Conservation (phyloP, 2,113 vertebrate species). For the Maccullochella peelii region DNA sequence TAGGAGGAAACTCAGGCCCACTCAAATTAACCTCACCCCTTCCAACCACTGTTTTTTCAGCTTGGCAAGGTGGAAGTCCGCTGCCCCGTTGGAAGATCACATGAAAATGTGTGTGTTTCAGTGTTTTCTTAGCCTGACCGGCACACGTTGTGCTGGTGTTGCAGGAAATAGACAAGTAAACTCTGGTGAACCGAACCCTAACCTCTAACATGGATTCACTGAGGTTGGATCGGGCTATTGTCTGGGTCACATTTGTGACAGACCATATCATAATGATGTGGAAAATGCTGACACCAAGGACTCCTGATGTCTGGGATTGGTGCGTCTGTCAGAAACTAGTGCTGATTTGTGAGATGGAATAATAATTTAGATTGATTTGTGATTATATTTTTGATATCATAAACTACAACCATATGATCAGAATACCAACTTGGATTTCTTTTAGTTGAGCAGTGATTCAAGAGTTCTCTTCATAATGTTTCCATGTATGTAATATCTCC, state of each 20-base stretch:
- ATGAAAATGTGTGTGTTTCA: conserved; percentile 58
- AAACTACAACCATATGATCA: not conserved
- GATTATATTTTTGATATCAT: conserved; percentile 24
- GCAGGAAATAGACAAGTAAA: conserved; percentile 78
- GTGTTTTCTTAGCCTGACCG: conserved; percentile 68
- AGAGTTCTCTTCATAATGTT: not conserved
- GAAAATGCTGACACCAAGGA: conserved; percentile 56
- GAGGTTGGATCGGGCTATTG: conserved; percentile 52
- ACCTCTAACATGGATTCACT: conserved; percentile 67
- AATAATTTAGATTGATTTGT: conserved; percentile 3
- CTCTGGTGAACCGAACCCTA: conserved; percentile 63
- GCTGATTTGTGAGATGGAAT: not conserved
- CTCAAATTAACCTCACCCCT: conserved; percentile 63
- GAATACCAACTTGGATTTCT: not conserved
- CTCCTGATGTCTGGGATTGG: not conserved
- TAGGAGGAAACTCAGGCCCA: conserved; percentile 69
- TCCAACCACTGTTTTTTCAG: conserved; percentile 80
- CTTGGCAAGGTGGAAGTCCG: conserved; percentile 75
- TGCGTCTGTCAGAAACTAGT: not conserved
- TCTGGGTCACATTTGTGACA: conserved; percentile 63
- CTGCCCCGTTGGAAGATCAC: conserved; percentile 51
- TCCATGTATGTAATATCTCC: not conserved
- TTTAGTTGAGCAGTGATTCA: not conserved
- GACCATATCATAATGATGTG: conserved; percentile 42
- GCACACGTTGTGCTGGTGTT: conserved; percentile 50